Evolutionary conservation across 2,888 invertebrate species (phyloP).

Genomic region (Nephrotoma appendiculata): DNA sequence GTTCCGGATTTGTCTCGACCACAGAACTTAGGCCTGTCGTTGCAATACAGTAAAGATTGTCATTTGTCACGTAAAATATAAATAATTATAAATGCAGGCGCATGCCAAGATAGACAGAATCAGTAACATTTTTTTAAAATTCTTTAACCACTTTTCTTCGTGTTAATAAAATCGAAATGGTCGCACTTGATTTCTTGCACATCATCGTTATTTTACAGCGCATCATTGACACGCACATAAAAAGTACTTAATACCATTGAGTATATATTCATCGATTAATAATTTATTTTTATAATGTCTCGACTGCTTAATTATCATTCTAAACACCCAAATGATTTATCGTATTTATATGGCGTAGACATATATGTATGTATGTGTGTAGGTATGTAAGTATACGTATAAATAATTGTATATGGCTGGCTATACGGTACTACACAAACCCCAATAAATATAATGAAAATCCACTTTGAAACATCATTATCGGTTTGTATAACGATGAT

Average conservation of each 20-base stretch:
- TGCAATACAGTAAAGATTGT: too few relatives aligned
- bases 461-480: neutral
- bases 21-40: too few relatives aligned
- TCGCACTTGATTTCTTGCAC: neutral
- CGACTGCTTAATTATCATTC: neutral
- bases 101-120: too few relatives aligned
- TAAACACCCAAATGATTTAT: neutral
- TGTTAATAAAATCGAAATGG: too few relatives aligned
- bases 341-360: neutral
- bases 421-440: neutral
- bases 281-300: neutral
- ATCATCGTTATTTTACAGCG: neutral
- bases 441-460: neutral
- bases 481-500: neutral
- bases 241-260: neutral
- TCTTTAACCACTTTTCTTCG: too few relatives aligned
- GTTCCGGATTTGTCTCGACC: too few relatives aligned
- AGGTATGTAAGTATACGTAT: neutral
- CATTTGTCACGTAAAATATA: too few relatives aligned
- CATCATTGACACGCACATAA: neutral
- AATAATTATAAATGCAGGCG: too few relatives aligned
- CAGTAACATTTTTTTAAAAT: too few relatives aligned
- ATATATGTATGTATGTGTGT: too few relatives aligned
- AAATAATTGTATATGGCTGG: neutral
- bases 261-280: neutral